Base-by-base conservation (phyloP, 2,113 vertebrate species). In the Myodes glareolus region DNA sequence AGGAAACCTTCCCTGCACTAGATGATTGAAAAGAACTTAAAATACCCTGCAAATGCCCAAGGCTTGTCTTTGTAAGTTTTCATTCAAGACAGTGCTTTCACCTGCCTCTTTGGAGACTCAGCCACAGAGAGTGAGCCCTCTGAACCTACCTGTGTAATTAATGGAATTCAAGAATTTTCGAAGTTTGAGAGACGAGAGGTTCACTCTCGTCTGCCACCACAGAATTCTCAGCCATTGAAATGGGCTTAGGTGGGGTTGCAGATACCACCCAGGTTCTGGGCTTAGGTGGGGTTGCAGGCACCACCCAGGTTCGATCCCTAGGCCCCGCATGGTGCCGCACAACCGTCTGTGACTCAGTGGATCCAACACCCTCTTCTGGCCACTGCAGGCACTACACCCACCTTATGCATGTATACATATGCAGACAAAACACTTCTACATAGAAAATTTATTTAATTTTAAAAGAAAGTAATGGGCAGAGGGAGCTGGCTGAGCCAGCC, bases 1-100 rank as follows among this genome's bases (percentile, higher is more conserved):
- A 55, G 68, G 10, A 0, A 4, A 36, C 1, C 1, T 45, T 52
- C n/a, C 67, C 27, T 10, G 1, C 27, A 12, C 0, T 4, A 21
- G 36, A 23, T 17, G 39, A 63, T 0, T 6, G 39, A 39, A 88
- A 72, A 47, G 31, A 78, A 77, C 21, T 68, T 17, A 10, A 84
- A 92, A 45, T 25, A 6, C 3, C 39, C 67, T 68, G 8, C 6
- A 5, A 86, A 31, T n/a, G 29, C 31, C 31, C 45, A 36, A 58
- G 82, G 13, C 17, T 31, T 65, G 42, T 70, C 63, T 19, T n/a
- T 25, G 1, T 25, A 2, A 42, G 19, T 17, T 2, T 75, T 73
- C 3, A 8, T 73, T 39, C 19, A 9, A 5, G 25, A 31, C 7
- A 0, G 7, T 76, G 12, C 21, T 39, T 87, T 2, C 0, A 12